Percentiles rank a stretch among this genome's conserved stretches.
These are phyloP conservation scores for Apamea epomidion DNA, from an alignment of 2,888 invertebrate genomes.

Conservation along the genomic window DNA sequence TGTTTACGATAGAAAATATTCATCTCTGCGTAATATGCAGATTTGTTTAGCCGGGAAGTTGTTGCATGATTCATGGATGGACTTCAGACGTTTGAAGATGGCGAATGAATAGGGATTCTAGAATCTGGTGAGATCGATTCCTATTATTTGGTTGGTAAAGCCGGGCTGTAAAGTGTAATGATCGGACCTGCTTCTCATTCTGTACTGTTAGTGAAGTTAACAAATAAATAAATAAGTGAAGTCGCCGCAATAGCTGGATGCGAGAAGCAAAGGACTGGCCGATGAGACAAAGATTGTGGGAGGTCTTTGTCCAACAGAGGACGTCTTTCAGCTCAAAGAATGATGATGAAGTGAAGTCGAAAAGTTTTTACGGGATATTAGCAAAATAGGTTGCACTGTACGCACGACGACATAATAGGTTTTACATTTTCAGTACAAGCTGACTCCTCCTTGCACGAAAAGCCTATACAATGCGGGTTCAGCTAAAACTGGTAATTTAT, in stretches of 20 bases:
- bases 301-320: not conserved
- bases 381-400: not conserved
- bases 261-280: not conserved
- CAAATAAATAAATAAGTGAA: not conserved
- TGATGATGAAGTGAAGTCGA: not conserved
- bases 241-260: not conserved
- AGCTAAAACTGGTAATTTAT: too few relatives aligned
- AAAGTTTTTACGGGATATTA: not conserved
- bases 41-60: conserved; percentile 43
- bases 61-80: conserved; percentile 33
- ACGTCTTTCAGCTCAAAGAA: not conserved
- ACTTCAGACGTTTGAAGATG: conserved; percentile 2
- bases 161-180: not conserved
- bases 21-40: conserved; percentile 50
- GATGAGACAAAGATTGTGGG: not conserved
- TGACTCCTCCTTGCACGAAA: too few relatives aligned
- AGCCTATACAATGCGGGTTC: too few relatives aligned
- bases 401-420: too few relatives aligned
- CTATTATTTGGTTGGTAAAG: not conserved
- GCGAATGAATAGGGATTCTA: not conserved
- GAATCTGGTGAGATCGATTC: not conserved
- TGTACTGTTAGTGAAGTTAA: not conserved
- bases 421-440: too few relatives aligned
- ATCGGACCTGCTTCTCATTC: not conserved
- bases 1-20: conserved; percentile 55